A percentile compares a stretch with the other conserved stretches of the same genome.
phyloP scores from a whole-genome alignment of 2,888 invertebrate species.

The Pandemis cinnamomeana region DNA sequence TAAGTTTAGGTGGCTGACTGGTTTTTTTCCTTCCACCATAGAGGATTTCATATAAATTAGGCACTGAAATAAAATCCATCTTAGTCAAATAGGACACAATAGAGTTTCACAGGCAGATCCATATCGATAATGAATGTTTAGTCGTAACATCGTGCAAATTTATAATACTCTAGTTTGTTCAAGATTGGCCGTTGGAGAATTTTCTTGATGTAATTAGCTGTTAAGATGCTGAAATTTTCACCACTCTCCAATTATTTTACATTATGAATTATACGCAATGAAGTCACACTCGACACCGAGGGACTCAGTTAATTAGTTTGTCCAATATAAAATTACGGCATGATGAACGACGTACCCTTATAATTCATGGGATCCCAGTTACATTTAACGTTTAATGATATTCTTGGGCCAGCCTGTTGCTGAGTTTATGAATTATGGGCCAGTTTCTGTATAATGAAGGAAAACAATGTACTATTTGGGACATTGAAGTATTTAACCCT shows the following conservation, averaged over 20 bases:
- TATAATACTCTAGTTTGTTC: background rate
- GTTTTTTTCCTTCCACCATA: too few relatives aligned
- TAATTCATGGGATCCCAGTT: constrained; percentile 21
- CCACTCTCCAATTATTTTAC: background rate
- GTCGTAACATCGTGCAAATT: too few relatives aligned
- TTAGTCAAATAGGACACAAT: too few relatives aligned
- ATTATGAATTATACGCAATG: constrained; percentile 13
- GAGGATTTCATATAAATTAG: too few relatives aligned
- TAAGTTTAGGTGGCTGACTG: too few relatives aligned
- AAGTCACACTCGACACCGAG: constrained; percentile 11
- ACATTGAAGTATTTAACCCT: background rate
- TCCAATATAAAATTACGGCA: constrained; percentile 20
- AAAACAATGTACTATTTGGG: constrained; percentile 5
- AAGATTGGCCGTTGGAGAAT: background rate
- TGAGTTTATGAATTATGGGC: constrained; percentile 10
- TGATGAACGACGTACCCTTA: constrained; percentile 30
- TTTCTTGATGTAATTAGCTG: background rate
- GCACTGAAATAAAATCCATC: too few relatives aligned
- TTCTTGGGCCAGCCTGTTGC: constrained; percentile 13
- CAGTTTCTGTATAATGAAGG: background rate
- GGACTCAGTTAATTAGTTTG: constrained; percentile 30
- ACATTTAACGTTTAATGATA: constrained; percentile 31
- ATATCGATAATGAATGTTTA: too few relatives aligned
- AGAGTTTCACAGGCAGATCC: too few relatives aligned
- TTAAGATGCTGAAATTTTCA: background rate